phyloP scores from a whole-genome alignment of 92 coral and sea anemone species.

The Blastomussa wellsi region DNA sequence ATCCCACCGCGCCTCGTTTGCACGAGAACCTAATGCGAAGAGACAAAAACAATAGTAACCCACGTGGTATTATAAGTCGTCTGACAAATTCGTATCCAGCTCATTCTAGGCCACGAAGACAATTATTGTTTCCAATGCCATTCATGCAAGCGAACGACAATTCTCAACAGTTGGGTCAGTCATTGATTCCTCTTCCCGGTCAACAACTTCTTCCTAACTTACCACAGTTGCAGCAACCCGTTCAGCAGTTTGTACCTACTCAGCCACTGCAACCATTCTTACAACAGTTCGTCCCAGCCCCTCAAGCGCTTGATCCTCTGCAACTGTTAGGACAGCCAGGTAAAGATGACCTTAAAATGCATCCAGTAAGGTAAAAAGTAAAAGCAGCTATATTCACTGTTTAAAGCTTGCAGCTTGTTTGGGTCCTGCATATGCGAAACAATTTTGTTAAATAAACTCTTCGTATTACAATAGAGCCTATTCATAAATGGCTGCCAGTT shows the following conservation, averaged over 20 bases:
- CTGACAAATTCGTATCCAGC: neutral
- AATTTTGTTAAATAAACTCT: too few relatives aligned
- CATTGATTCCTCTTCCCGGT: constrained; percentile 36
- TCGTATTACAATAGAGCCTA: too few relatives aligned
- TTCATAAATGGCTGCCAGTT: too few relatives aligned
- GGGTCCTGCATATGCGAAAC: too few relatives aligned
- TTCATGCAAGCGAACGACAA: constrained; percentile 22
- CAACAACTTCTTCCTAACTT: constrained; percentile 22
- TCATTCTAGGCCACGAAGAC: constrained; percentile 22
- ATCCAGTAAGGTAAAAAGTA: neutral
- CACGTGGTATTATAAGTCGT: neutral
- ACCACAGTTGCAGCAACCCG: constrained; percentile 37
- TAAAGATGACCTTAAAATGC: neutral
- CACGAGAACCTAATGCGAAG: neutral
- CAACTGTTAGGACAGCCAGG: constrained; percentile 36
- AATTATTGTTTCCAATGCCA: constrained; percentile 23
- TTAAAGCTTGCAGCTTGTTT: too few relatives aligned
- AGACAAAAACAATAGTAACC: neutral
- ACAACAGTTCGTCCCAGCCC: constrained; percentile 29
- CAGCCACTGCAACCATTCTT: constrained; percentile 20
- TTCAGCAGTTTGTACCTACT: constrained; percentile 33
- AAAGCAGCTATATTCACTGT: neutral
- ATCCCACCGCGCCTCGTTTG: neutral
- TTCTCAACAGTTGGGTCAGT: constrained; percentile 24
- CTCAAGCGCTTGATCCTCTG: constrained; percentile 30